These are phyloP conservation scores for Pheosia tremula DNA, from an alignment of 2,888 invertebrate species.

Conservation along the genomic window DNA sequence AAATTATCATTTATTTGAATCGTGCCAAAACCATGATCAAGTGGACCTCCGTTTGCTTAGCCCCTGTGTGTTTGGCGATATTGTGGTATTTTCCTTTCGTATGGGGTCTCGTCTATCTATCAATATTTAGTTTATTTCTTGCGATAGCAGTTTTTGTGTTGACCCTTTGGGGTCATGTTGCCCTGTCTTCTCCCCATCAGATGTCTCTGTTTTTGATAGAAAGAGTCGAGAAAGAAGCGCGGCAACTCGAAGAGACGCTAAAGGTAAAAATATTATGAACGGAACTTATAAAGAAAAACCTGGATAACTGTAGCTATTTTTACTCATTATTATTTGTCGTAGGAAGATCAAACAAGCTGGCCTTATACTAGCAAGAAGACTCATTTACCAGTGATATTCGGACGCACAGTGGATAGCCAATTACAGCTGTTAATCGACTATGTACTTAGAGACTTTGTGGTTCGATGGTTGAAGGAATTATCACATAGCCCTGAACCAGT, in stretches of 20 bases:
- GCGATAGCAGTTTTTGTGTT: constrained; percentile 60
- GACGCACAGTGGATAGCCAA: constrained; percentile 92
- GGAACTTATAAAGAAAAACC: neutral
- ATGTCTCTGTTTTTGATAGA: constrained; percentile 84
- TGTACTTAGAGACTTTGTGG: constrained; percentile 91
- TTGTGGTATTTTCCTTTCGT: constrained; percentile 65
- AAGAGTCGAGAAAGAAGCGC: constrained; percentile 85
- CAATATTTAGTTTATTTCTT: constrained; percentile 57
- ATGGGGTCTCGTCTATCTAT: constrained; percentile 62
- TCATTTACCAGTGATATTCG: constrained; percentile 91
- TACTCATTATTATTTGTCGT: neutral
- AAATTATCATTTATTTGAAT: constrained; percentile 28
- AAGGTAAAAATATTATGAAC: constrained; percentile 71
- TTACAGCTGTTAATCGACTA: constrained; percentile 93
- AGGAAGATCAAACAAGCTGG: constrained; percentile 77
- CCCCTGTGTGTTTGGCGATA: constrained; percentile 57
- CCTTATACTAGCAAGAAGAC: constrained; percentile 68
- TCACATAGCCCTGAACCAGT: constrained; percentile 87
- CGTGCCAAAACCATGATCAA: constrained; percentile 54
- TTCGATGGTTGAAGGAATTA: constrained; percentile 89
- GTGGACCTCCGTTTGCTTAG: constrained; percentile 55
- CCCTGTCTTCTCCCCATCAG: constrained; percentile 87
- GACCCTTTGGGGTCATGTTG: constrained; percentile 86
- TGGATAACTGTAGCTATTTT: too few species aligned
- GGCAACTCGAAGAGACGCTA: constrained; percentile 84